These are phyloP conservation scores for Maconellicoccus hirsutus DNA, from an alignment of 1,140 invertebrate genomes.

Conservation along the genomic window DNA sequence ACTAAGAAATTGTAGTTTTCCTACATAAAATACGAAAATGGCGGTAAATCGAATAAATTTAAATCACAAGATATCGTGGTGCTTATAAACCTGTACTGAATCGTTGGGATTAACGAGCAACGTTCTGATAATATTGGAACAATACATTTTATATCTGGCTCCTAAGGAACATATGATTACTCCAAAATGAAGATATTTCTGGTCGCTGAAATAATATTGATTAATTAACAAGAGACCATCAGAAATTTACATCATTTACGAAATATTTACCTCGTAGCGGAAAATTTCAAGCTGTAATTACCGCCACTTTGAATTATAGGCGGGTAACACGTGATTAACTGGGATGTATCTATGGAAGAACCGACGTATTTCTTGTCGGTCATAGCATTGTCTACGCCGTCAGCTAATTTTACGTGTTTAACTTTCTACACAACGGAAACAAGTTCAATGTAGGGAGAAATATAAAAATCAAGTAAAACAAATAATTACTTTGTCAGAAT, in stretches of 20 bases:
- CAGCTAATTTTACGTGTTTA: constrained; percentile 85
- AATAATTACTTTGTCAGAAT: constrained; percentile 72
- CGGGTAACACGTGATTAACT: constrained; percentile 95
- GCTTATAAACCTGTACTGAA: constrained; percentile 47
- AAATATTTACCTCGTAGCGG: constrained; percentile 48
- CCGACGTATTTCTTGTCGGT: constrained; percentile 85
- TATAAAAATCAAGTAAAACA: constrained; percentile 23
- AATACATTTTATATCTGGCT: constrained; percentile 92
- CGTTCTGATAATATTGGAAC: constrained; percentile 97
- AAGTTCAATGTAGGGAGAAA: background rate
- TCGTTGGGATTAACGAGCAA: constrained; percentile 88
- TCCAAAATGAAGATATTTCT: constrained; percentile 90
- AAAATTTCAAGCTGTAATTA: constrained; percentile 94
- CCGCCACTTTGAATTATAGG: constrained; percentile 98
- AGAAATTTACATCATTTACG: background rate
- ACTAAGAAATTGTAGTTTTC: constrained; percentile 90
- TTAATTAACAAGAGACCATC: background rate
- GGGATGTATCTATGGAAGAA: constrained; percentile 67
- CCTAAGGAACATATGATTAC: constrained; percentile 92
- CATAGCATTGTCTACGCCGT: constrained; percentile 84
- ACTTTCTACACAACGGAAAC: constrained; percentile 58
- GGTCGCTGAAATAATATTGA: constrained; percentile 55
- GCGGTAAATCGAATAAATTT: too few species aligned
- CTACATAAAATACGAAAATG: too few species aligned
- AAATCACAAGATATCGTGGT: too few species aligned